Percentiles rank a stretch among this genome's conserved stretches.
Conservation (phyloP, 2,797 vertebrate genomes). For the Luscinia luscinia region DNA sequence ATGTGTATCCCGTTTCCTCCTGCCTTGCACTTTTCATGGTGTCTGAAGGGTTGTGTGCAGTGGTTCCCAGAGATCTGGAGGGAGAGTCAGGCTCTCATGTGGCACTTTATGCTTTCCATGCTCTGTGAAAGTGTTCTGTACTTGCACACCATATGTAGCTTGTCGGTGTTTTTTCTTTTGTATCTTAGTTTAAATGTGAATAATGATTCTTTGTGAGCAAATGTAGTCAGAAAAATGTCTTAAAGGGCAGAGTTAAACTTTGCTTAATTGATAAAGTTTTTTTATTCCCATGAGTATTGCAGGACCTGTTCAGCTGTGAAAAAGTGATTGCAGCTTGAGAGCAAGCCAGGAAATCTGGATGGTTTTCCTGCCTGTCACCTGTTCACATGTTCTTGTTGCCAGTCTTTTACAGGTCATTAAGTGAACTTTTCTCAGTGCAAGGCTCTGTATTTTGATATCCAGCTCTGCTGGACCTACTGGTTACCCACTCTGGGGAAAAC, state of each 20-base stretch:
- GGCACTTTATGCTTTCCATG: not conserved
- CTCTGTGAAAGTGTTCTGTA: not conserved
- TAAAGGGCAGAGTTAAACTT: not conserved
- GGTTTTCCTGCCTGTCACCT: not conserved
- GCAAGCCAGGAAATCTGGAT: not conserved
- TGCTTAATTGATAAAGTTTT: not conserved
- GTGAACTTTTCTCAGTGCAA: not conserved
- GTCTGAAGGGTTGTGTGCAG: not conserved
- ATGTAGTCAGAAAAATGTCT: not conserved
- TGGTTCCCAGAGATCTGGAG: not conserved
- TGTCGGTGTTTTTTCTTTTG: not conserved
- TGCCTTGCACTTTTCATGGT: accelerated
- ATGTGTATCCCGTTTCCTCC: not conserved
- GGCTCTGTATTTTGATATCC: not conserved
- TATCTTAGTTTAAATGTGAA: not conserved
- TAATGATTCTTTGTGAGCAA: not conserved
- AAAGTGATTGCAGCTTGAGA: not conserved
- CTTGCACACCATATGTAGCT: not conserved
- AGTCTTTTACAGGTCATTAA: not conserved
- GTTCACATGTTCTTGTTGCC: not conserved
- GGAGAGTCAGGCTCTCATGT: not conserved
- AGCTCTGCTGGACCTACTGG: not conserved
- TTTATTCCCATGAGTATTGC: not conserved
- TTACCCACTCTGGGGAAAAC: not conserved
- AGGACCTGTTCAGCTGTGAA: not conserved